phyloP scores from a whole-genome alignment of 2,113 vertebrate genomes.

The Pholis gunnellus region DNA sequence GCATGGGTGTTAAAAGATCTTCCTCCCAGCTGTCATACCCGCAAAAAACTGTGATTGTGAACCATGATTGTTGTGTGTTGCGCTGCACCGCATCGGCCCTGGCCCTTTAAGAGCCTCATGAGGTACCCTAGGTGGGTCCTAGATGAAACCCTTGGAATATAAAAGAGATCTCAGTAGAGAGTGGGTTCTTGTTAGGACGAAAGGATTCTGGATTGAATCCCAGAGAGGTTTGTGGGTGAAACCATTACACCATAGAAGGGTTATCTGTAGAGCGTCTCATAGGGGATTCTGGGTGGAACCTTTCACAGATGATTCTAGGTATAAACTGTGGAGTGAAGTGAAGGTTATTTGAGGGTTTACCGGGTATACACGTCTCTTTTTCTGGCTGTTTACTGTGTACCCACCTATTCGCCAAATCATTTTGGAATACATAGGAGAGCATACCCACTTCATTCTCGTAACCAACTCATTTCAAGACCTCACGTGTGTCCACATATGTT shows the following conservation, averaged over 20 bases:
- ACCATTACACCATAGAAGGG: background rate
- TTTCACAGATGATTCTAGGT: background rate
- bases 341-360: background rate
- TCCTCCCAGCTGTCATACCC: background rate
- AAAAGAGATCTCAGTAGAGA: background rate
- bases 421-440: background rate
- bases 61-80: background rate
- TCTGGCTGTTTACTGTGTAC: background rate
- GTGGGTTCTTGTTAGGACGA: background rate
- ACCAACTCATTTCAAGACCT: constrained; percentile 1
- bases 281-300: background rate
- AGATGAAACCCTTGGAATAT: background rate
- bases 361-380: background rate
- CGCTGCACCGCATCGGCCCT: background rate
- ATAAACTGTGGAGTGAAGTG: background rate
- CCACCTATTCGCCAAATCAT: background rate
- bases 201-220: background rate
- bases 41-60: background rate
- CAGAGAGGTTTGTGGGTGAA: background rate
- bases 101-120: background rate
- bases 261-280: background rate
- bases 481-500: constrained; percentile 9
- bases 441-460: background rate
- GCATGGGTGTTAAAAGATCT: background rate
- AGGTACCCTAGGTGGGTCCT: too few species aligned